Evolutionary conservation across 2,113 vertebrate species (phyloP).

Genomic region (Barnardius zonarius): DNA sequence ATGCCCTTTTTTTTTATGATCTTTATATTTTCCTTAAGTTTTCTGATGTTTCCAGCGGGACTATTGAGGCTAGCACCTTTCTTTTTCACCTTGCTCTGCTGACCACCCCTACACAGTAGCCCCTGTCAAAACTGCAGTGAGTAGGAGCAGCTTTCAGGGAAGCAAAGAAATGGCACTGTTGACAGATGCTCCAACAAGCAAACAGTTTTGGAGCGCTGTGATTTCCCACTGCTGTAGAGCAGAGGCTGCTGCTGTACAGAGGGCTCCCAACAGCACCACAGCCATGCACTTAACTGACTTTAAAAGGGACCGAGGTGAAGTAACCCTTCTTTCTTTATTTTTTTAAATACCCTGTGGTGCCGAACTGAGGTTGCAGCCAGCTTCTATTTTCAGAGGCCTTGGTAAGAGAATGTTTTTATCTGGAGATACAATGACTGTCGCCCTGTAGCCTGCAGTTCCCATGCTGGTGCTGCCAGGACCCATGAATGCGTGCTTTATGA

Average conservation of each 20-base stretch:
- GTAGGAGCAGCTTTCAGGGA: not conserved
- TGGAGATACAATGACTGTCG: conserved; percentile 79
- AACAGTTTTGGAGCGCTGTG: not conserved
- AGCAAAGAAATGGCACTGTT: not conserved
- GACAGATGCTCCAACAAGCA: conserved; percentile 22
- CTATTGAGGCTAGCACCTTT: not conserved
- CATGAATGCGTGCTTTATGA: conserved; percentile 84
- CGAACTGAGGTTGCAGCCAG: conserved; percentile 67
- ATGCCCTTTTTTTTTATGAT: not conserved
- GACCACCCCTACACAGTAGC: conserved; percentile 28
- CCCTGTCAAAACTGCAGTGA: conserved; percentile 3
- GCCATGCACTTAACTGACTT: conserved; percentile 57
- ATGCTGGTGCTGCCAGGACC: conserved; percentile 79
- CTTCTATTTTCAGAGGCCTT: conserved; percentile 74
- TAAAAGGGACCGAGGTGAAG: conserved; percentile 71
- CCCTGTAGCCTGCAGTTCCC: conserved; percentile 78
- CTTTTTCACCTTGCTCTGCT: not conserved
- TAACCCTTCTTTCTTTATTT: conserved; percentile 50
- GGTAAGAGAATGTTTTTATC: conserved; percentile 82
- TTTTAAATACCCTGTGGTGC: conserved; percentile 71
- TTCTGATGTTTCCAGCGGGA: not conserved
- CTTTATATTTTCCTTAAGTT: not conserved
- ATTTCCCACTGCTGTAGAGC: not conserved
- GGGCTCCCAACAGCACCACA: conserved; percentile 44
- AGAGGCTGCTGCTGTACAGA: conserved; percentile 24